A percentile compares a stretch with the other conserved stretches of the same genome.
Evolutionary conservation across 2,888 invertebrate genomes (phyloP).

Genomic region (Fragum fragum): DNA sequence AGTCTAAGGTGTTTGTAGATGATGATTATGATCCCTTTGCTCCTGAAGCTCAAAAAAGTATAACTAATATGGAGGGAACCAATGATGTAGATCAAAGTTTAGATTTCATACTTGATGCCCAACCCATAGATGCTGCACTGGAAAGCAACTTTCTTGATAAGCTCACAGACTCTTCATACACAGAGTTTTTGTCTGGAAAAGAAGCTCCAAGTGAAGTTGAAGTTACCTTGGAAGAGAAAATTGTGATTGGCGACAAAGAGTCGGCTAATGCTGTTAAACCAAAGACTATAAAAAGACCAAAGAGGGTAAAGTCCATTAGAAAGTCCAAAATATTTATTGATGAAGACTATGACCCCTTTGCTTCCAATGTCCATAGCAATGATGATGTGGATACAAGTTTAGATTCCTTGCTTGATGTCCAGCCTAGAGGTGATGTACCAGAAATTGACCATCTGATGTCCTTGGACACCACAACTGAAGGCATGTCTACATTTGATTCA

Average conservation of each 20-base stretch:
- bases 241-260: no score
- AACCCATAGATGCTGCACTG: not conserved
- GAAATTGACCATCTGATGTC: not conserved
- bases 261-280: not conserved
- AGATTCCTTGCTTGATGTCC: not conserved
- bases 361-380: not conserved
- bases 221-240: no score
- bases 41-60: not conserved
- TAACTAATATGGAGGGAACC: not conserved
- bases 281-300: not conserved
- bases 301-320: not conserved
- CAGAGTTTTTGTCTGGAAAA: not conserved
- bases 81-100: not conserved
- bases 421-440: not conserved
- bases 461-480: not conserved
- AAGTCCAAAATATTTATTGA: not conserved
- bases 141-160: not conserved
- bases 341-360: constrained; percentile 18
- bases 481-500: no score
- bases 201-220: not conserved
- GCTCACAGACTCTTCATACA: not conserved
- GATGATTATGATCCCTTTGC: constrained; percentile 20
- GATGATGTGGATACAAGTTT: not conserved
- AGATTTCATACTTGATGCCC: not conserved
- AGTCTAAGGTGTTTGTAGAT: not conserved